These are phyloP conservation scores for Cricetomys ansorgei DNA, from an alignment of 2,113 vertebrate species.

Conservation along the genomic window DNA sequence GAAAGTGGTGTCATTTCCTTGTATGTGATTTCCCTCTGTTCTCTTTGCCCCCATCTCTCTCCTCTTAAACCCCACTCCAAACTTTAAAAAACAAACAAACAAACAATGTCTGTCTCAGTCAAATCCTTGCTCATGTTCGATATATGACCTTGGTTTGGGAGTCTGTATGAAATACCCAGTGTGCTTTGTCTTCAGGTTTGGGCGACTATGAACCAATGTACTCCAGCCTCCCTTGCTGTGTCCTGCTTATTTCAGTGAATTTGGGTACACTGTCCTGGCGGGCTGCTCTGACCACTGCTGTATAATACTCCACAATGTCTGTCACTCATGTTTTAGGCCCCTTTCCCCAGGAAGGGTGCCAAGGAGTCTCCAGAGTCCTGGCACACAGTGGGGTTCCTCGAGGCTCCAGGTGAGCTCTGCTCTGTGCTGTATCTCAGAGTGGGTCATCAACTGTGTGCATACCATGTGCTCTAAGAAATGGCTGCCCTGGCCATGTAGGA, in stretches of 20 bases:
- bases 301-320: neutral
- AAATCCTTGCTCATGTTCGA: neutral
- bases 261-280: neutral
- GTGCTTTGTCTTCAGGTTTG: neutral
- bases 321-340: neutral
- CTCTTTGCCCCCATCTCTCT: rapidly evolving
- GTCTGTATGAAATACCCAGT: neutral
- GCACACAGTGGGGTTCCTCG: neutral
- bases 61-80: rapidly evolving
- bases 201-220: neutral
- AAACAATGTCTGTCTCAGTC: neutral
- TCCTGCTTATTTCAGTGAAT: neutral
- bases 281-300: neutral
- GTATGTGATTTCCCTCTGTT: rapidly evolving
- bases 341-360: neutral
- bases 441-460: too few relatives aligned
- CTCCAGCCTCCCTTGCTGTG: too few relatives aligned
- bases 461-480: neutral
- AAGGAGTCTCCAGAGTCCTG: neutral
- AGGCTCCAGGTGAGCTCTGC: neutral
- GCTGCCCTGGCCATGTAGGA: neutral
- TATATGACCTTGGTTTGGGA: neutral
- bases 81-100: neutral
- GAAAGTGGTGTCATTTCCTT: neutral
- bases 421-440: neutral